These are phyloP conservation scores for Myotis pilosus DNA, from an alignment of 2,797 vertebrate species.

Conservation along the genomic window DNA sequence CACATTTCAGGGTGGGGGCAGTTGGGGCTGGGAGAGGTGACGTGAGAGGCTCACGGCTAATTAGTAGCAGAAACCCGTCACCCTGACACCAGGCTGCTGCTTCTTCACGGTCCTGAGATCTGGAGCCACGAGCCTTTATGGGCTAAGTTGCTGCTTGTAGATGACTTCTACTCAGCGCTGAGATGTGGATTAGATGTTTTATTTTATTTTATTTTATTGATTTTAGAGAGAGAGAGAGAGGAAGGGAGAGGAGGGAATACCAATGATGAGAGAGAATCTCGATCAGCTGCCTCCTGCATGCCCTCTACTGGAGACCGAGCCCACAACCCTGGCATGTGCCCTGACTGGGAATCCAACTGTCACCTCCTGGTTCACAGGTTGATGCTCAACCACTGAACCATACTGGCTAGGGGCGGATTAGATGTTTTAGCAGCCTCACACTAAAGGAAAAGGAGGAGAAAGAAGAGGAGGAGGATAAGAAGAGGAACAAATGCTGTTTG, in stretches of 20 bases:
- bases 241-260: neutral
- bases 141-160: neutral
- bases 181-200: neutral
- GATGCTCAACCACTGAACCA: too few species aligned
- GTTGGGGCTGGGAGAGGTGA: neutral
- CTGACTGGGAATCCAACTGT: too few species aligned
- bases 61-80: fast-evolving
- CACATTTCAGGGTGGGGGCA: neutral
- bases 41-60: neutral
- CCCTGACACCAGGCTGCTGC: neutral
- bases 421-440: neutral
- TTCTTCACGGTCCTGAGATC: neutral
- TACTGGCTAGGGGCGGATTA: neutral
- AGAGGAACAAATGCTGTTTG: neutral
- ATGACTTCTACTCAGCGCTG: neutral
- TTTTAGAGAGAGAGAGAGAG: neutral
- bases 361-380: too few species aligned
- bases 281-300: too few species aligned
- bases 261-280: too few species aligned
- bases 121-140: neutral
- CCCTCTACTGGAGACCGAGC: too few species aligned
- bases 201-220: neutral
- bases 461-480: neutral
- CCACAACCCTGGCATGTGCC: too few species aligned
- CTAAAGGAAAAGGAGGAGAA: neutral